A percentile compares a stretch with the other conserved stretches of the same genome.
phyloP scores from a whole-genome alignment of 1,140 invertebrate species.

The Brachionus manjavacas region DNA sequence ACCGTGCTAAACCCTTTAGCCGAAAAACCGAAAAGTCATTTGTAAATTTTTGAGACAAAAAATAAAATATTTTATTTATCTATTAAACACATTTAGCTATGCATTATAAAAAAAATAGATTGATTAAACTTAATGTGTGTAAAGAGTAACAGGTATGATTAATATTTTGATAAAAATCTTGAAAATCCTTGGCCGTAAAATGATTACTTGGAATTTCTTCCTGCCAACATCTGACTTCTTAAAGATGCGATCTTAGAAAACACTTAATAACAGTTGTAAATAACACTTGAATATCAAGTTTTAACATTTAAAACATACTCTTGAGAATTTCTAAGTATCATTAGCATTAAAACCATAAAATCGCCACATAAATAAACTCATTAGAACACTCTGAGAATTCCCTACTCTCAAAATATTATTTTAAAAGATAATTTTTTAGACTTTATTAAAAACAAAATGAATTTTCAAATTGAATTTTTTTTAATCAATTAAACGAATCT shows the following conservation, averaged over 20 bases:
- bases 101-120: background rate
- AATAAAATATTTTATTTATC: too few species aligned
- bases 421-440: background rate
- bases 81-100: background rate
- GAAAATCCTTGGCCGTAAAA: background rate
- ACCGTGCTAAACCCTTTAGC: background rate
- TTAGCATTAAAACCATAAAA: background rate
- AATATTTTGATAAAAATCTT: background rate
- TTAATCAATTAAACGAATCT: background rate
- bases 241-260: background rate
- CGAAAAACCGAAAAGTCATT: background rate
- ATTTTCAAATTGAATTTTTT: background rate
- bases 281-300: background rate
- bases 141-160: background rate
- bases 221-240: background rate
- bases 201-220: background rate
- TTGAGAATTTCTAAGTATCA: background rate
- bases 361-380: background rate
- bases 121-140: background rate
- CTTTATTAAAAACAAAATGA: background rate
- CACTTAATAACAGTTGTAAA: background rate
- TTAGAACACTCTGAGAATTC: background rate
- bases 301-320: background rate
- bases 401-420: background rate
- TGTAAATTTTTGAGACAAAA: background rate